Percentiles rank a stretch among this genome's conserved stretches.
phyloP scores from a whole-genome alignment of 1,140 invertebrate species.

The Acromyrmex charruanus region DNA sequence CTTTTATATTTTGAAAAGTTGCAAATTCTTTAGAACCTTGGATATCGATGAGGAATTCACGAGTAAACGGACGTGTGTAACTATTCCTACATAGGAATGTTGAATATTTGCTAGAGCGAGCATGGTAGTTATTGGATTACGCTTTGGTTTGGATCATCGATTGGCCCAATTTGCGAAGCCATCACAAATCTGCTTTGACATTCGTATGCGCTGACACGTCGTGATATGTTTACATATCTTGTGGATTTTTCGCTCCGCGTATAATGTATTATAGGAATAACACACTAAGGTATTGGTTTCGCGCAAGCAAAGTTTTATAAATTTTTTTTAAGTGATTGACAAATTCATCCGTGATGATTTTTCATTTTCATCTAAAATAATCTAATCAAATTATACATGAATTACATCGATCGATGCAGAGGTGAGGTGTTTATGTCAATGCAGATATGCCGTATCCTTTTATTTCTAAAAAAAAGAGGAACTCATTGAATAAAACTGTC shows the following conservation, averaged over 20 bases:
- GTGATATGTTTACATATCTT: neutral
- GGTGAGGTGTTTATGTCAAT: too few relatives aligned
- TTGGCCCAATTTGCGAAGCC: constrained; percentile 72
- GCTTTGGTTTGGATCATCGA: constrained; percentile 59
- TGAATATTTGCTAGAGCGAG: constrained; percentile 49
- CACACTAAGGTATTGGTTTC: neutral
- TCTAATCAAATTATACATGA: neutral
- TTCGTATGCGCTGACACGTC: neutral
- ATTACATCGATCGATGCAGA: neutral
- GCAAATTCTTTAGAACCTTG: neutral
- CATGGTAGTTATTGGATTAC: constrained; percentile 52
- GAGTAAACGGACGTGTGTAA: constrained; percentile 5
- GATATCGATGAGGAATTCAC: constrained; percentile 3
- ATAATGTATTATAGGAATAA: neutral
- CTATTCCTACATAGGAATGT: constrained; percentile 27
- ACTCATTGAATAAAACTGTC: neutral
- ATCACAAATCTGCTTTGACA: constrained; percentile 59
- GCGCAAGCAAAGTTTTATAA: neutral
- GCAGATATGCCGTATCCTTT: neutral
- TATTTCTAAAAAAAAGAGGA: neutral
- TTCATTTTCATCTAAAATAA: neutral
- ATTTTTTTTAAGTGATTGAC: neutral
- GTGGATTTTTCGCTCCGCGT: neutral
- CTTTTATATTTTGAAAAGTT: constrained; percentile 7
- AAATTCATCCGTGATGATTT: neutral